phyloP scores from a whole-genome alignment of 2,797 vertebrate species.

The Acipenser oxyrinchus region DNA sequence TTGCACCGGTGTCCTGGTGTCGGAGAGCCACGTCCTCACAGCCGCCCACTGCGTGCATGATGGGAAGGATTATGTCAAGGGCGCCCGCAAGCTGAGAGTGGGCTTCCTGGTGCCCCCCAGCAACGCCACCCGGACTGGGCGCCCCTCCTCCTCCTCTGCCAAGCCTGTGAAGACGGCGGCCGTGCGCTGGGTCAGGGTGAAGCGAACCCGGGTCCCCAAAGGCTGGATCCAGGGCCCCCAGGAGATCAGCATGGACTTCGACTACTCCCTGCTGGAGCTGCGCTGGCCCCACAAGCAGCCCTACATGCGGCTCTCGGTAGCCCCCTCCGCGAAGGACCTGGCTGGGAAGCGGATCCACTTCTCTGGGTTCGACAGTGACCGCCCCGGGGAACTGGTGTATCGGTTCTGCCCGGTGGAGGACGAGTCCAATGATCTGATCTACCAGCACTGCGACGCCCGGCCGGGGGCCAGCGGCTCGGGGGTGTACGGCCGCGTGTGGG shows the following conservation, averaged over 20 bases:
- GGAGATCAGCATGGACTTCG: constrained; percentile 64
- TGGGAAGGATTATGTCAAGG: constrained; percentile 65
- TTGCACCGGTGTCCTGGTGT: constrained; percentile 61
- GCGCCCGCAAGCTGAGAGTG: constrained; percentile 62
- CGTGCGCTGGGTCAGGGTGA: constrained; percentile 59
- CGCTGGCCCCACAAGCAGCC: constrained; percentile 50
- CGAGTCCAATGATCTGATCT: constrained; percentile 63
- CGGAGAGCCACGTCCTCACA: constrained; percentile 55
- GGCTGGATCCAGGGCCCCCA: constrained; percentile 66
- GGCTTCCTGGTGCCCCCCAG: constrained; percentile 61
- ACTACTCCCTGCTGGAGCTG: constrained; percentile 63
- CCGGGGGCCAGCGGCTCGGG: constrained; percentile 64
- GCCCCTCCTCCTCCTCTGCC: constrained; percentile 20
- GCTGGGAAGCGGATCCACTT: constrained; percentile 67
- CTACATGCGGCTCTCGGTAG: constrained; percentile 58
- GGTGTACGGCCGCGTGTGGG: constrained; percentile 65
- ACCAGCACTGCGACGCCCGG: constrained; percentile 66
- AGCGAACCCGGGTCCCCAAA: constrained; percentile 52
- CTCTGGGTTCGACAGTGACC: constrained; percentile 68
- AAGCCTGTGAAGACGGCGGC: constrained; percentile 30
- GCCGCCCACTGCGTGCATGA: constrained; percentile 66
- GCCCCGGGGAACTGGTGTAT: constrained; percentile 60
- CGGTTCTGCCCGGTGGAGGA: constrained; percentile 64
- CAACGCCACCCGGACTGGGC: constrained; percentile 36
- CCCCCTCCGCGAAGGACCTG: constrained; percentile 48